Percentiles rank a stretch among this genome's conserved stretches.
Conservation (phyloP, 2,113 vertebrate genomes). For the Isichthys henryi region DNA sequence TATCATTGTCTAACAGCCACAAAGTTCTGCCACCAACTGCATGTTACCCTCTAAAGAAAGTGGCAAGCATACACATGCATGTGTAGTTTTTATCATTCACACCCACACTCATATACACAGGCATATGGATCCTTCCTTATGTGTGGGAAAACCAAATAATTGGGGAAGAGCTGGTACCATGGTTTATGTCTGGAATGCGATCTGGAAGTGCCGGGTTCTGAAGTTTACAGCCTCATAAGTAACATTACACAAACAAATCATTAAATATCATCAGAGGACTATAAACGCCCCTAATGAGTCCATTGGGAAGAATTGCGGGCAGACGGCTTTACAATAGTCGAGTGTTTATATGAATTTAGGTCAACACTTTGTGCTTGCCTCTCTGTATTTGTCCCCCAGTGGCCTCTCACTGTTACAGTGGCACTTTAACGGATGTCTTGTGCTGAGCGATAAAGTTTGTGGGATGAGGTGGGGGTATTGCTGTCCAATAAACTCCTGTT, state of each 20-base stretch:
- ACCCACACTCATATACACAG: background rate
- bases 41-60: conserved; percentile 6
- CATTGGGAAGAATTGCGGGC: conserved; percentile 43
- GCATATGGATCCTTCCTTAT: background rate
- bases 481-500: conserved; percentile 3
- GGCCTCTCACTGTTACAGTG: conserved; percentile 13
- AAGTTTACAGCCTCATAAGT: conserved; percentile 44
- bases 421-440: background rate
- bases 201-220: conserved; percentile 30
- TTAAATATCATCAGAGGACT: conserved; percentile 49
- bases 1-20: conserved; percentile 14
- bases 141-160: background rate
- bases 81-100: background rate
- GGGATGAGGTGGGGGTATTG: background rate
- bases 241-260: conserved; percentile 56
- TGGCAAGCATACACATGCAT: background rate
- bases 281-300: conserved; percentile 56
- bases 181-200: conserved; percentile 17
- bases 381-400: conserved; percentile 17
- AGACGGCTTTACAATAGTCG: conserved; percentile 50
- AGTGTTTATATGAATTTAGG: conserved; percentile 57
- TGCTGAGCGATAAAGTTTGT: background rate
- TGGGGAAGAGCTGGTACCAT: conserved; percentile 4
- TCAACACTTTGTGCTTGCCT: conserved; percentile 43
- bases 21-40: conserved; percentile 9